Base-by-base conservation (phyloP, 2,113 vertebrate species). In the Perca flavescens region DNA sequence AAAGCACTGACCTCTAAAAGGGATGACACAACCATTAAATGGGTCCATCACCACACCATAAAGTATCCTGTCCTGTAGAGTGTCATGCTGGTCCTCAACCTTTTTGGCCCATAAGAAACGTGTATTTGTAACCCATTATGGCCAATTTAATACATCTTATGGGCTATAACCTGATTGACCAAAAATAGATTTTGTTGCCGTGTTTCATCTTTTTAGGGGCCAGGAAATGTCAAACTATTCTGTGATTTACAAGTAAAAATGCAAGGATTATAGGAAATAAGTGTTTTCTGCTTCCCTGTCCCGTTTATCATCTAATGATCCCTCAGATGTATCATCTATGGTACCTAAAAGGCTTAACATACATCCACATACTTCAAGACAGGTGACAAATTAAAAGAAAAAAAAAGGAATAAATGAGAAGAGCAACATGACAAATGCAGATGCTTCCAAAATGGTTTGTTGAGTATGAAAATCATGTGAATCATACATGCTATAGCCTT, bases 301-400 rank as follows among this genome's bases (percentile, higher is more conserved):
- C 43, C 6, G 1, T 57, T 73, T 36, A 57, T 63, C 43, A 79
- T 80, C 67, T 75, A 57, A 61, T 31, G 57, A 65, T 53, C 64
- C 46, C 15, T 62, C 14, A 17, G 25, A 75, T 25, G 47, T 11
- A 63, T 70, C 1, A 13, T 58, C 57, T 40, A 0, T 2, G 14
- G 11, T 53, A 31, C 50, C 19, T 17, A 10, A 53, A 40, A 60
- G 21, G 53, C 52, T 40, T 19, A 2, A 28, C 4, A 9, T 22
- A 60, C 52, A 49, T 46, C 15, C 2, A 5, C 2, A n/a, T 9
- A 46, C 53, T 64, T 4, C 36, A 36, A 66, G 58, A 36, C 43
- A 66, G 43, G 66, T 67, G 58, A 52, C 12, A 60, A 49, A 62
- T 75, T n/a, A 22, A 10, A 66, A 54, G 15, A 31, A 62, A 19